A percentile compares a stretch with the other conserved stretches of the same genome.
Evolutionary conservation across 1,140 invertebrate species (phyloP).

Genomic region (Eurosta solidaginis): DNA sequence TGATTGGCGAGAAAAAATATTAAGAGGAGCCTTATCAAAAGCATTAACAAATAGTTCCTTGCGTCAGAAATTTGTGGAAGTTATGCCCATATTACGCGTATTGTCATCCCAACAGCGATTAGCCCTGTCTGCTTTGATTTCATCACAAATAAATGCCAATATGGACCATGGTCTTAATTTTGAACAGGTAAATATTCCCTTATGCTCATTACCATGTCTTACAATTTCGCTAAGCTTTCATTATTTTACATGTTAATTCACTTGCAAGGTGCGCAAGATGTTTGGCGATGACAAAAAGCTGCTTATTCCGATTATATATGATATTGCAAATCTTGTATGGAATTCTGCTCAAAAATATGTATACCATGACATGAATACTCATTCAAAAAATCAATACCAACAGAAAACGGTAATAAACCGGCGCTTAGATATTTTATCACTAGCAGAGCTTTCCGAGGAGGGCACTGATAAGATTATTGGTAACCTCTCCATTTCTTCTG

Average conservation of each 20-base stretch:
- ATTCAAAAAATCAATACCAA: conserved; percentile 45
- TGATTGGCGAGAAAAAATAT: conserved; percentile 60
- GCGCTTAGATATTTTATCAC: conserved; percentile 40
- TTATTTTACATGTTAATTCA: neutral
- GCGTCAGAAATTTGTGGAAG: conserved; percentile 63
- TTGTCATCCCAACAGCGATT: conserved; percentile 67
- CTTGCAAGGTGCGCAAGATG: conserved; percentile 62
- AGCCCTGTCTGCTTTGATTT: conserved; percentile 66
- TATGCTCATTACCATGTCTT: neutral
- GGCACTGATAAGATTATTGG: conserved; percentile 38
- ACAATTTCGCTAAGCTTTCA: neutral
- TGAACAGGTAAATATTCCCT: conserved; percentile 60
- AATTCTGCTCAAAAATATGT: conserved; percentile 59
- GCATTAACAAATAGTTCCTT: conserved; percentile 46
- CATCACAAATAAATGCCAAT: conserved; percentile 65
- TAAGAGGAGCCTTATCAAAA: conserved; percentile 52
- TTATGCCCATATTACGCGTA: conserved; percentile 68
- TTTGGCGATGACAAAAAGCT: conserved; percentile 66
- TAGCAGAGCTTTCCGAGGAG: conserved; percentile 37
- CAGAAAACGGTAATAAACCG: conserved; percentile 36
- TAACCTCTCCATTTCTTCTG: neutral
- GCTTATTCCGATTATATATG: conserved; percentile 67
- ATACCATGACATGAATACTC: conserved; percentile 59
- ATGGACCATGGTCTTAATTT: conserved; percentile 60
- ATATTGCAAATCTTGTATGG: conserved; percentile 68